Percentiles rank a stretch among this genome's conserved stretches.
These are phyloP conservation scores for Hypsibius dujardini DNA, from an alignment of 1,140 invertebrate genomes.

Conservation along the genomic window DNA sequence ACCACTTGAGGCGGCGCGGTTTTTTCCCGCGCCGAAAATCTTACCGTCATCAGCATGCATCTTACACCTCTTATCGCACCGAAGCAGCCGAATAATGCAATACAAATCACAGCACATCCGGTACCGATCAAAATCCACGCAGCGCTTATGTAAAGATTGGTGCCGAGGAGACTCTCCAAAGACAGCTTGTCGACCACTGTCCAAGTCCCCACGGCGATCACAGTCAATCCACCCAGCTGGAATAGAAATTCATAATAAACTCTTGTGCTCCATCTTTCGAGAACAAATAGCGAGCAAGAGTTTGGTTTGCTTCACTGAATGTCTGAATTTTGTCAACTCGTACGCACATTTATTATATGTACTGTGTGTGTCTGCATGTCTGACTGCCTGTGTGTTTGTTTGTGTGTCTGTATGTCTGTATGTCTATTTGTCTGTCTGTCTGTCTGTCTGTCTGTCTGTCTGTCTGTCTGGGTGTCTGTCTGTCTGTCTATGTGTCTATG, in stretches of 20 bases:
- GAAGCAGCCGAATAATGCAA: constrained; percentile 65
- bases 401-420: neutral
- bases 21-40: constrained; percentile 21
- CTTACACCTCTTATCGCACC: constrained; percentile 70
- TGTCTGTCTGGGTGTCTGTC: too few species aligned
- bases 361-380: too few species aligned
- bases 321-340: too few species aligned
- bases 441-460: too few species aligned
- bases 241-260: neutral
- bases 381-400: neutral
- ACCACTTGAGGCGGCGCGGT: too few species aligned
- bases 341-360: too few species aligned
- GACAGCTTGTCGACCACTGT: constrained; percentile 45
- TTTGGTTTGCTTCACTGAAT: too few species aligned
- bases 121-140: constrained; percentile 60
- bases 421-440: neutral
- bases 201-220: constrained; percentile 58
- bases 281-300: too few species aligned
- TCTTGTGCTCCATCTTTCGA: too few species aligned
- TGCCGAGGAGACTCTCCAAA: constrained; percentile 57
- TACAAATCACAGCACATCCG: constrained; percentile 52
- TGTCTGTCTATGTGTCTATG: too few species aligned
- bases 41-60: constrained; percentile 65
- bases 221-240: constrained; percentile 55
- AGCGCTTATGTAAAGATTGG: constrained; percentile 59